Base-by-base conservation (phyloP, 2,797 vertebrate species). In the Dicrostonyx torquatus region DNA sequence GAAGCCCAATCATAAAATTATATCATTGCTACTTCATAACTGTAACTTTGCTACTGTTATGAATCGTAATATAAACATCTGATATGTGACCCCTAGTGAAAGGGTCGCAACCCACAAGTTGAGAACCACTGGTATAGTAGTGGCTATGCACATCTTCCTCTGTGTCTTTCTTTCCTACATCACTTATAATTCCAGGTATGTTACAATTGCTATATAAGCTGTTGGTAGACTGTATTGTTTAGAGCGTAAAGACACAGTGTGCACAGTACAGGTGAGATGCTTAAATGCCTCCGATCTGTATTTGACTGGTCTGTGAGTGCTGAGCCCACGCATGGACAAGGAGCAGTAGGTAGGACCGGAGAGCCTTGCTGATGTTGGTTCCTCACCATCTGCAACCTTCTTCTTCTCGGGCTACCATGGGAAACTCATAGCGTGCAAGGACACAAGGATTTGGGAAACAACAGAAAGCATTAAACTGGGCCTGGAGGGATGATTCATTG, bases 331-430 rank as follows among this genome's bases (percentile, higher is more conserved):
- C 13, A 2, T 20, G n/a, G 7, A 26, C 48, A 24, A 17, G 20
- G 15, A 14, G 34, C 13, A 14, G 5, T 6, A 20, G 13, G 77
- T 2, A n/a, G 64, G 22, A 68, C n/a, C 31, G 7, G 72, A 45
- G 13, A 24, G 60, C 48, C 17, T 7, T 2, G 45, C 17, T 14
- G 6, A 15, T 0, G 0, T 0, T 45, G 55, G 29, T 55, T 53
- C 26, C 17, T 0, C 24, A 9, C 11, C 45, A n/a, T 64, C 76
- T 17, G 6, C 5, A 48, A 1, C 45, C 43, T 77, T 29, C 60
- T 50, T 29, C 2, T 77, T 37, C 95, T 60, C 34, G 26, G 29
- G 48, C 11, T 2, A 6, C 11, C 64, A 72, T 0, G 1, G 64
- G 79, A 94, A 62, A 70, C 15, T 14, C 62, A 7, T 0, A 9